Conservation (phyloP, 2,113 vertebrate genomes). For the Chaenogobius annularis region DNA sequence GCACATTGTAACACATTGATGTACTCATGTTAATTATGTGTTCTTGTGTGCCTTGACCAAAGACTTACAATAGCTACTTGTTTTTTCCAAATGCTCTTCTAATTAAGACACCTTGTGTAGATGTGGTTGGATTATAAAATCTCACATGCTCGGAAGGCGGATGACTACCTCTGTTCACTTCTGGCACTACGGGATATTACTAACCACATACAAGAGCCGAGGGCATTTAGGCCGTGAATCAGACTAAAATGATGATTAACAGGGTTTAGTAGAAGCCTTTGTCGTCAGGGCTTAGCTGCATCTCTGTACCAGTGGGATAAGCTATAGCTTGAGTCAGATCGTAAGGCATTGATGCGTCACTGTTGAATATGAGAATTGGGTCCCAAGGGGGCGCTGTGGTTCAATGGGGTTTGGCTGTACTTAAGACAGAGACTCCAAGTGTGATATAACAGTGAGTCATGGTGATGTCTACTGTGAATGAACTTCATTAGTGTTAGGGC, state of each 20-base stretch:
- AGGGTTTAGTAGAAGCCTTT: slow-evolving; percentile 12
- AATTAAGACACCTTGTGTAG: slow-evolving; percentile 9
- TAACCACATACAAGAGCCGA: slow-evolving; percentile 30
- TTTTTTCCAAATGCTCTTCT: slow-evolving; percentile 15
- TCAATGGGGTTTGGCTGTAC: slow-evolving; percentile 26
- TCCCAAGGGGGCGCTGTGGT: slow-evolving; percentile 24
- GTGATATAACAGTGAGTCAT: slow-evolving; percentile 46
- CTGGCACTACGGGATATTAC: slow-evolving; percentile 24
- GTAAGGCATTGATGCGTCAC: slow-evolving; percentile 36
- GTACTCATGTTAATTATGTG: background rate
- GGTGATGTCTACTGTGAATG: slow-evolving; percentile 25
- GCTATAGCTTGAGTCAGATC: slow-evolving; percentile 45
- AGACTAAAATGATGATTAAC: slow-evolving; percentile 44
- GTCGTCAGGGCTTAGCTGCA: slow-evolving; percentile 22
- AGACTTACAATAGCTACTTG: background rate
- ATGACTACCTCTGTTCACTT: slow-evolving; percentile 38
- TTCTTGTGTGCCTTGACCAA: background rate
- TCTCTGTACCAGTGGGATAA: slow-evolving; percentile 28
- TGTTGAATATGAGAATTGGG: slow-evolving; percentile 43
- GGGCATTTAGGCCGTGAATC: slow-evolving; percentile 37
- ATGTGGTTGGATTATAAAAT: slow-evolving; percentile 8
- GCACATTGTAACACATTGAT: background rate
- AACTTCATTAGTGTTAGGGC: slow-evolving; percentile 3
- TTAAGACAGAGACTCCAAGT: slow-evolving; percentile 18
- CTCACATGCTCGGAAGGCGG: slow-evolving; percentile 21